phyloP scores from a whole-genome alignment of 2,113 vertebrate species.

The Cranoglanis bouderius region DNA sequence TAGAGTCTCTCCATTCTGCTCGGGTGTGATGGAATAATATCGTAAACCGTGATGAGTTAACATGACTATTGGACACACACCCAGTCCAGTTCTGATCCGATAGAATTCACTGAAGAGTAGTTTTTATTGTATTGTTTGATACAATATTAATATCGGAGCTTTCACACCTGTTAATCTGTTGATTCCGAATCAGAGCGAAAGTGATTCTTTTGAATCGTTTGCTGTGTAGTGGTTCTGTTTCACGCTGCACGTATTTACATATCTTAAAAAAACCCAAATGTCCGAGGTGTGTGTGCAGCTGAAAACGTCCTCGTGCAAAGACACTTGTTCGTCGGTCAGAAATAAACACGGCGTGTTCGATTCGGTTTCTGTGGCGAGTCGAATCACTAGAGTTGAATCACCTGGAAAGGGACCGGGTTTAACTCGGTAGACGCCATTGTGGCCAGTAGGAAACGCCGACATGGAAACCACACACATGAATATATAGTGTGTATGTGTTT shows the following conservation, averaged over 20 bases:
- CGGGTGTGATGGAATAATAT: neutral
- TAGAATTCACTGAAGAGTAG: neutral
- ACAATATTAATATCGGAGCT: neutral
- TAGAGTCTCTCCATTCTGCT: neutral
- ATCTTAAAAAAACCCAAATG: neutral
- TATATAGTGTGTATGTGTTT: neutral
- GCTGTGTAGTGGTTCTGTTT: neutral
- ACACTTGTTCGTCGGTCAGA: neutral
- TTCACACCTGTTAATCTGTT: neutral
- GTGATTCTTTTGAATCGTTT: neutral
- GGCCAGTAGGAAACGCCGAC: neutral
- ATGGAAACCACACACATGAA: neutral
- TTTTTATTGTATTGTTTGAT: neutral
- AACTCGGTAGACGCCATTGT: fast-evolving
- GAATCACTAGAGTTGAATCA: neutral
- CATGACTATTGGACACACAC: no score
- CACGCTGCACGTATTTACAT: neutral
- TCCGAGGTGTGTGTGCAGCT: neutral
- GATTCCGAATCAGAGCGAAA: neutral
- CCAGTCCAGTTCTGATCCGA: neutral
- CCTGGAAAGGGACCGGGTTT: neutral
- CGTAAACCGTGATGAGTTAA: no score
- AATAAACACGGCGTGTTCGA: neutral
- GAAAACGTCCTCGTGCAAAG: no score
- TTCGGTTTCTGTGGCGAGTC: neutral